Conservation (phyloP, 2,113 vertebrate species). For the Butorides virescens region DNA sequence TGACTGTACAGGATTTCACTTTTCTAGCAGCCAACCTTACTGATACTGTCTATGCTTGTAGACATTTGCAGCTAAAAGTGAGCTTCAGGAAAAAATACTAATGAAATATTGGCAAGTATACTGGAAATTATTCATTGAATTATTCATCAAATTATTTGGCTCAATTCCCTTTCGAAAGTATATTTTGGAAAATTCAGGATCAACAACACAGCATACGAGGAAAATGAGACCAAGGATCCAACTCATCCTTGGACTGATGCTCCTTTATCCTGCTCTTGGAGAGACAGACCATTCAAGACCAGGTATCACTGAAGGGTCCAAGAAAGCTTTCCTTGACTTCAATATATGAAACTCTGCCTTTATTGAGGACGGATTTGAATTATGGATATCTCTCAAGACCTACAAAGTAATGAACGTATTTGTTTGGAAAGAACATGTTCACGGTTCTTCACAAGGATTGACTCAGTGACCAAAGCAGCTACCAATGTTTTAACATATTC, state of each 20-base stretch:
- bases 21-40: neutral
- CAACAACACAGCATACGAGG: neutral
- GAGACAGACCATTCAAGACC: neutral
- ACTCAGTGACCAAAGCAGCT: neutral
- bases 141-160: neutral
- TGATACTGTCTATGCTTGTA: neutral
- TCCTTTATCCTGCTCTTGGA: neutral
- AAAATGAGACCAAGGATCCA: neutral
- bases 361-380: neutral
- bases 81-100: neutral
- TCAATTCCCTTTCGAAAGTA: neutral
- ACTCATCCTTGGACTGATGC: neutral
- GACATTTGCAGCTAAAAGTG: neutral
- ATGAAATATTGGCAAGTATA: neutral
- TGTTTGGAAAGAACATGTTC: neutral
- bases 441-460: neutral
- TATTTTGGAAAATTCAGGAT: neutral
- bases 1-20: neutral
- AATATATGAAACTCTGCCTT: neutral
- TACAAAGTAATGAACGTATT: neutral
- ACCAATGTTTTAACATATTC: neutral
- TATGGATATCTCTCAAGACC: neutral
- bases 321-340: neutral
- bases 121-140: neutral
- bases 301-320: neutral